These are phyloP conservation scores for Lasiommata megera DNA, from an alignment of 2,888 invertebrate genomes.

Conservation along the genomic window DNA sequence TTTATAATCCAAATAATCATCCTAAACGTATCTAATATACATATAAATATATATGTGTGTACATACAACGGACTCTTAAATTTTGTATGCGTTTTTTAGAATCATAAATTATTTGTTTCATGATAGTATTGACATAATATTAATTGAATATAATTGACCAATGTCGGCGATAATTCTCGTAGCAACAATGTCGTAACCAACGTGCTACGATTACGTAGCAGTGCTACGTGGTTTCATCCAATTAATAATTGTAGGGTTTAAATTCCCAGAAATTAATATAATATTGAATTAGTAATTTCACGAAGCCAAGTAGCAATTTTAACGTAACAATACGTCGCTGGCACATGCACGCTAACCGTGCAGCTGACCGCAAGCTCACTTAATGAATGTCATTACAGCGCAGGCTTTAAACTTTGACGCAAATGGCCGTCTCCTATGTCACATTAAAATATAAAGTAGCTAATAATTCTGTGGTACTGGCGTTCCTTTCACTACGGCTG, in stretches of 20 bases:
- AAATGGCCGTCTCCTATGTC: constrained; percentile 8
- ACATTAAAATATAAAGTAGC: constrained; percentile 8
- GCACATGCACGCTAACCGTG: not conserved
- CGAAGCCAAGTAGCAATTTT: not conserved
- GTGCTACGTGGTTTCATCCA: not conserved
- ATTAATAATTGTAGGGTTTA: not conserved
- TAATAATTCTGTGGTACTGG: not conserved
- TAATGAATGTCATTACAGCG: constrained; percentile 22
- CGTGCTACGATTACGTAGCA: not conserved
- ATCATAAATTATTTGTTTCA: too few relatives aligned
- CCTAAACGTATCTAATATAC: too few relatives aligned
- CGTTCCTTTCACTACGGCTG: not conserved
- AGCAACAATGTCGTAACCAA: too few relatives aligned
- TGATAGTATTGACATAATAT: too few relatives aligned
- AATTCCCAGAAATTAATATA: not conserved
- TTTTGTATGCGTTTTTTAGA: too few relatives aligned
- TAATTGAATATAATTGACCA: too few relatives aligned
- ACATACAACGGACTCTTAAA: too few relatives aligned
- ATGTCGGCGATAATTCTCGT: too few relatives aligned
- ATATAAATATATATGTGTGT: too few relatives aligned
- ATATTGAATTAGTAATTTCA: not conserved
- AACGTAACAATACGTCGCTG: not conserved
- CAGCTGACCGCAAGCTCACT: constrained; percentile 20
- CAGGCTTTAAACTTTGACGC: constrained; percentile 18
- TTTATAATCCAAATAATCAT: too few relatives aligned